These are phyloP conservation scores for Boloria euphrosyne DNA, from an alignment of 2,888 invertebrate genomes.

Conservation along the genomic window DNA sequence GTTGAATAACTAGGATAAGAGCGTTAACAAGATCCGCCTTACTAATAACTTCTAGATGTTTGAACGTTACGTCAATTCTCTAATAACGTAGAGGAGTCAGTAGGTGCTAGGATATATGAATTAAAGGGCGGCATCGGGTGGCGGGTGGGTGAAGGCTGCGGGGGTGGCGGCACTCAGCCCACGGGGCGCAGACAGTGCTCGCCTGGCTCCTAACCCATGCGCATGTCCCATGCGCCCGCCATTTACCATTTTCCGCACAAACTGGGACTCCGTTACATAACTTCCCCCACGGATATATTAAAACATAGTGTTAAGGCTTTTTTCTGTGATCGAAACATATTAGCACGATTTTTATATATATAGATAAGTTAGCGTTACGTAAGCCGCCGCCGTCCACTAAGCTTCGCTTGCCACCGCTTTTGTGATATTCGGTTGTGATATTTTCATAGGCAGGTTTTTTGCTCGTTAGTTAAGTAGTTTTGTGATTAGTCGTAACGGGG, in stretches of 20 bases:
- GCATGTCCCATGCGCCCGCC: conserved; percentile 67
- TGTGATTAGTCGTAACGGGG: conserved; percentile 13
- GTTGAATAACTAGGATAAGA: no score
- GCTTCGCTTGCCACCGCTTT: conserved; percentile 80
- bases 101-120: conserved; percentile 39
- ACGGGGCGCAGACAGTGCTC: conserved; percentile 65
- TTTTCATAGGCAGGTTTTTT: conserved; percentile 75
- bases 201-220: conserved; percentile 71
- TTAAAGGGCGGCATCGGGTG: conserved; percentile 41
- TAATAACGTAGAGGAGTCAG: conserved; percentile 5
- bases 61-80: conserved; percentile 10
- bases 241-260: conserved; percentile 61
- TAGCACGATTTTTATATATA: conserved; percentile 74
- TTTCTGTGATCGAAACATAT: conserved; percentile 78
- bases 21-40: not conserved
- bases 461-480: conserved; percentile 60
- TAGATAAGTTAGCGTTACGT: conserved; percentile 77
- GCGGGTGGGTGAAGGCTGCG: conserved; percentile 41
- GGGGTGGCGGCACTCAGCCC: conserved; percentile 41
- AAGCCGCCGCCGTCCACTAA: conserved; percentile 81
- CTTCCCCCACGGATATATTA: conserved; percentile 57
- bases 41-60: conserved; percentile 2
- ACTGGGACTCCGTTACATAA: conserved; percentile 78
- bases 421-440: conserved; percentile 82
- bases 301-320: conserved; percentile 76